These are phyloP conservation scores for Urocynchramus pylzowi DNA, from an alignment of 2,113 vertebrate species.

Conservation along the genomic window DNA sequence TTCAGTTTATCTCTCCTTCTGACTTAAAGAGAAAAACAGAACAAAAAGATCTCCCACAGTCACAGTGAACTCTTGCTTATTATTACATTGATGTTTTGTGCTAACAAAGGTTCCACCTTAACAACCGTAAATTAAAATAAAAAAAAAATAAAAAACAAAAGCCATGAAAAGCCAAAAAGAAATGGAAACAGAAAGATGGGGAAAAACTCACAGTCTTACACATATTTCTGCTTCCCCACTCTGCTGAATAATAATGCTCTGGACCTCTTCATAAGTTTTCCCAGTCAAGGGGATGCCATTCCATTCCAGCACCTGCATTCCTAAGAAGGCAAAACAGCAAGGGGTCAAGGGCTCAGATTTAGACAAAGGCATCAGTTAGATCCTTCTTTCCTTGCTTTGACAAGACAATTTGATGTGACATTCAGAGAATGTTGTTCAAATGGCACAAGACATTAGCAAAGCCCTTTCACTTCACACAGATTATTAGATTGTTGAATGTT, in stretches of 20 bases:
- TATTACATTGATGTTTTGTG: neutral
- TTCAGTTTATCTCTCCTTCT: conserved; percentile 6
- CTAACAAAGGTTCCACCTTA: conserved; percentile 77
- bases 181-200: conserved; percentile 81
- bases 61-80: conserved; percentile 34
- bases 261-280: conserved; percentile 98
- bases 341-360: neutral
- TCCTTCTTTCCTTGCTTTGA: neutral
- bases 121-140: conserved; percentile 68
- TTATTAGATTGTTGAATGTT: neutral
- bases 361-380: neutral
- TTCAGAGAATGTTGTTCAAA: conserved; percentile 3
- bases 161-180: conserved; percentile 74
- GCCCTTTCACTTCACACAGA: neutral
- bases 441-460: neutral
- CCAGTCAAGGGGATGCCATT: conserved; percentile 88
- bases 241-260: conserved; percentile 87
- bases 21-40: conserved; percentile 32
- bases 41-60: conserved; percentile 28
- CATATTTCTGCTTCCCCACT: conserved; percentile 98
- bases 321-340: conserved; percentile 71
- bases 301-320: conserved; percentile 99
- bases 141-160: conserved; percentile 18
- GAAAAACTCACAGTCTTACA: conserved; percentile 97
- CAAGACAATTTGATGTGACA: neutral